Evolutionary conservation across 2,888 invertebrate species (phyloP).

Genomic region (Hydrotaea diabolus): DNA sequence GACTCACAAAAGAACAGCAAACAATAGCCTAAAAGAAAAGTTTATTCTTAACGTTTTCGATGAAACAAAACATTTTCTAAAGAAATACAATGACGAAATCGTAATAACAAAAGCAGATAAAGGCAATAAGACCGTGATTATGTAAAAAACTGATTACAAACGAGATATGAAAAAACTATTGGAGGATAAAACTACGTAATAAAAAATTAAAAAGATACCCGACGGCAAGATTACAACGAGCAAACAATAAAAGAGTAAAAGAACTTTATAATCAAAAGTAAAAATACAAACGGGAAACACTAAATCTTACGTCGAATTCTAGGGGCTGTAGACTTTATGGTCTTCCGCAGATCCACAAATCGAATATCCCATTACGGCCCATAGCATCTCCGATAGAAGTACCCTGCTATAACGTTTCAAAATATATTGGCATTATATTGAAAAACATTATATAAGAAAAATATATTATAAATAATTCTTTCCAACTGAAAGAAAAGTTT

Average conservation of each 20-base stretch:
- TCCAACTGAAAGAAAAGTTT: too few relatives aligned
- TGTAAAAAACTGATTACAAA: too few relatives aligned
- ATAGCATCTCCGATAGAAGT: too few relatives aligned
- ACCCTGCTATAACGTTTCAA: too few relatives aligned
- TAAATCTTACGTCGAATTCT: neutral
- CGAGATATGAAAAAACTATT: neutral
- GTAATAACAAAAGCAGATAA: neutral
- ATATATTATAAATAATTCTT: too few relatives aligned
- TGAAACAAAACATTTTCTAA: neutral
- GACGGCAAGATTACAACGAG: neutral
- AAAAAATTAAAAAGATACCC: neutral
- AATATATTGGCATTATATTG: too few relatives aligned
- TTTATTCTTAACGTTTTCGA: neutral
- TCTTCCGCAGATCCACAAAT: neutral
- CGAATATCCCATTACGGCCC: neutral
- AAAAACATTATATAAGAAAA: too few relatives aligned
- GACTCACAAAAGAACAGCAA: neutral
- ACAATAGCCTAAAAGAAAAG: neutral
- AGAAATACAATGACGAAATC: neutral
- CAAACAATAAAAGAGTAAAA: conserved; percentile 7
- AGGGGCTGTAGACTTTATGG: neutral
- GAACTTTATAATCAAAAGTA: neutral
- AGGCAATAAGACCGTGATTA: too few relatives aligned
- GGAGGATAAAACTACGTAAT: neutral
- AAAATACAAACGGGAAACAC: neutral